Evolutionary conservation across 2,888 invertebrate genomes (phyloP), one percentile per base, ranked within the genome.

Genomic region (Glomeris marginata): DNA sequence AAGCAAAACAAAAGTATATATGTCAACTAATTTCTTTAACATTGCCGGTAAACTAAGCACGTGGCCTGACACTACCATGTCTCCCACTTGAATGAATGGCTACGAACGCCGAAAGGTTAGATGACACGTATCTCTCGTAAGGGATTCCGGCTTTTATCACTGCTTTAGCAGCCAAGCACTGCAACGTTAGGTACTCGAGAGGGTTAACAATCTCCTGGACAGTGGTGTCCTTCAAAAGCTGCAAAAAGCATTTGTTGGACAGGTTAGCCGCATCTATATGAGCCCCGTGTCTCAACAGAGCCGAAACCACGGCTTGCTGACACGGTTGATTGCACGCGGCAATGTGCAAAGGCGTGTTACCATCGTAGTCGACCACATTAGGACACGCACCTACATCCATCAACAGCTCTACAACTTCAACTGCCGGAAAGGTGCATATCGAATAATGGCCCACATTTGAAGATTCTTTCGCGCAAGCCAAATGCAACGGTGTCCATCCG

Each of bases 301-400:
- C 75, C 58, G 76, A 74, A 1, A 85, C 78, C 40, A 90, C 74
- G 41, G 76, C 76, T 2, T 77, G 71, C 0, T 81, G 78, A 60
- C 81, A 81, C 1, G 81, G 81, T 51, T 80, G 77, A 66, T 80
- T 76, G 41, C 61, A 61, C 54, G 84, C 85, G 1, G 82, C 81
- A 53, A 90, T 72, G 65, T 92, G 92, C 45, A 94, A 74, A 11
- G 91, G 83, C 18, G 88, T 88, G 69, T 90, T 88, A 18, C 85
- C 86, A 50, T 79, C 79, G 47, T 79, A 77, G 67, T 94, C 92
- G 2, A 76, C 68, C 1, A 80, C 80, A 67, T 81, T 81, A 1
- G 84, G 80, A 67, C 81, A 75, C 0, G 88, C 87, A 11, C 91
- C 92, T 21, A 85, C 84, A 57, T 79, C 76, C 55, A 88, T 70